These are phyloP conservation scores for Falco concolor DNA, from an alignment of 2,797 vertebrate genomes.

Conservation along the genomic window DNA sequence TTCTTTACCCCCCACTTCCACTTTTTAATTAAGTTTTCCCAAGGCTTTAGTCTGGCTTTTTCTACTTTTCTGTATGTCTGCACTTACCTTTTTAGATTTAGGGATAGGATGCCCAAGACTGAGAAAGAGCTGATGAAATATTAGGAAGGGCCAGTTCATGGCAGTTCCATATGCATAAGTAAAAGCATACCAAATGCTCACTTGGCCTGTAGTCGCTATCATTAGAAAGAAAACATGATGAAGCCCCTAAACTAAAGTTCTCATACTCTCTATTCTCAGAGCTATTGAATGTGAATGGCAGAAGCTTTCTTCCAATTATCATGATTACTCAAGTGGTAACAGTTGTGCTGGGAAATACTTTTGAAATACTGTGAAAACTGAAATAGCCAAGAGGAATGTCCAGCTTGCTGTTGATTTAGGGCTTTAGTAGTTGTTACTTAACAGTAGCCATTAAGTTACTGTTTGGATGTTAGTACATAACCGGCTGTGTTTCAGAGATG, in stretches of 20 bases:
- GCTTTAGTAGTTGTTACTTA: background rate
- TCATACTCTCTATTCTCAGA: background rate
- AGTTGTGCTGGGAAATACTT: background rate
- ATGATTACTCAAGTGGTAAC: background rate
- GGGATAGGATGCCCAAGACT: background rate
- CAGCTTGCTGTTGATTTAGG: background rate
- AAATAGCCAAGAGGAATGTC: background rate
- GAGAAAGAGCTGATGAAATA: background rate
- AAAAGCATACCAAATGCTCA: background rate
- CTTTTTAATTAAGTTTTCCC: background rate
- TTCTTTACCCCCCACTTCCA: fast-evolving
- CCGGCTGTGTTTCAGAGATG: background rate
- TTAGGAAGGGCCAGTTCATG: background rate
- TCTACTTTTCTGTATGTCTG: background rate
- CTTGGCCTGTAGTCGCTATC: background rate
- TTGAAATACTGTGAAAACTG: background rate
- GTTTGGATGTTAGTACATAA: background rate
- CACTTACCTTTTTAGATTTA: background rate
- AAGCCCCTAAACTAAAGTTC: background rate
- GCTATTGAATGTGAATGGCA: background rate
- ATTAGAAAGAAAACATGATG: background rate
- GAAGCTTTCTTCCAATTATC: background rate
- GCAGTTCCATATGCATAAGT: background rate
- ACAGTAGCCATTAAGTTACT: background rate
- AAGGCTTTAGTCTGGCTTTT: background rate